Evolutionary conservation across 1,140 invertebrate genomes (phyloP).

Genomic region (Temnothorax curvispinosus): DNA sequence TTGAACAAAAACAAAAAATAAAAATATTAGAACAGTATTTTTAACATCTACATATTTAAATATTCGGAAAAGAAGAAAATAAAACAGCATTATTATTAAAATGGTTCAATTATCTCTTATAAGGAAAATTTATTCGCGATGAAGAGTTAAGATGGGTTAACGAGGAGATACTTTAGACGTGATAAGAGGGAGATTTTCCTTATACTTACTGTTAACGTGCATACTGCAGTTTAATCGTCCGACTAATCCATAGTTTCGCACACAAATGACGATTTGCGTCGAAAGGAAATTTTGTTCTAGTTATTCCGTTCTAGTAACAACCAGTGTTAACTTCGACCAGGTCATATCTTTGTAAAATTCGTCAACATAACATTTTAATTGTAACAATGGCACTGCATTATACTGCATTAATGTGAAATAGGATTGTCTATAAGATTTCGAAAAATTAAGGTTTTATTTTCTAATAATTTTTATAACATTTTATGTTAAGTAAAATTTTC

Average conservation of each 20-base stretch:
- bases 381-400: neutral
- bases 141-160: slow-evolving; percentile 60
- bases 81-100: neutral
- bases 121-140: slow-evolving; percentile 55
- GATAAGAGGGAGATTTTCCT: slow-evolving; percentile 52
- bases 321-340: neutral
- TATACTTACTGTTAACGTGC: slow-evolving; percentile 22
- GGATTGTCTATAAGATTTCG: neutral
- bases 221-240: slow-evolving; percentile 61
- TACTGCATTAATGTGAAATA: neutral
- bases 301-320: slow-evolving; percentile 49
- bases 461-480: neutral
- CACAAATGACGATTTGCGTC: slow-evolving; percentile 35
- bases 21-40: neutral
- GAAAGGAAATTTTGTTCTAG: slow-evolving; percentile 39
- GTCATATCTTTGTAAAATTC: neutral
- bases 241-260: slow-evolving; percentile 60
- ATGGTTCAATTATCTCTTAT: slow-evolving; percentile 31
- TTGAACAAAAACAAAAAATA: neutral
- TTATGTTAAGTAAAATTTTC: neutral
- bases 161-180: slow-evolving; percentile 6
- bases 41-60: neutral
- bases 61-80: neutral
- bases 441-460: neutral
- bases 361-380: neutral